Base-by-base conservation (phyloP, 2,888 invertebrate species). In the Hesperia comma region DNA sequence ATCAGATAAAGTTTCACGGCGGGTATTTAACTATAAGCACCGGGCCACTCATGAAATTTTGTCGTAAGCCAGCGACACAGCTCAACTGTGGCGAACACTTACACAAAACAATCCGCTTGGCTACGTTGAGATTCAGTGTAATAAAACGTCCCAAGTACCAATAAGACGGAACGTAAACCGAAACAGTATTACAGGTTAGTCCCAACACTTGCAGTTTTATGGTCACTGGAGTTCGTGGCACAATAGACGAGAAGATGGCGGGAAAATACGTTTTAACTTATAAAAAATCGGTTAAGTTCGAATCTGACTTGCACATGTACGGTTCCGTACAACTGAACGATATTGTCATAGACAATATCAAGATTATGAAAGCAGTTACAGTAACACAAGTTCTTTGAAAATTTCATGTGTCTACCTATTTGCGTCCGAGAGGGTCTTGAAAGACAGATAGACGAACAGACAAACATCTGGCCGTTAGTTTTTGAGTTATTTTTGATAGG, bases 151-250 rank as follows among this genome's bases (percentile, higher is more conserved):
- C 49, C 10, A 49, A 49, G 49, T 49, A 12, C 49, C 49, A 19
- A 49, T 49, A 49, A 49, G 19, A 49, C 49, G 49, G 49, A 12
- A 49, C 49, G 49, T 49, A 49, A 19, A 49, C 6, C 49, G 17
- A 17, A 49, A 17, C 19, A 17, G 49, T 19, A 49, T 49, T 49
- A 49, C 49, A 49, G 49, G 49, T 19, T 19, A 17, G 19, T 49
- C 49, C 43, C 49, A 49, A 49, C 49, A 49, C 49, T 49, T 49
- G 49, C 49, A 49, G 49, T 49, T 49, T 49, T 49, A 49, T 49
- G 49, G 49, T 49, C 19, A 19, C 10, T 19, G 10, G 19, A 49
- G 4, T 12, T 49, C 49, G 19, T 49, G 49, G 49, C 19, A 12
- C 19, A 49, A 49, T 49, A n/a, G 17, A 49, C 19, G 19, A n/a